Evolutionary conservation across 2,113 vertebrate genomes (phyloP).

Genomic region (Salvelinus namaycush): DNA sequence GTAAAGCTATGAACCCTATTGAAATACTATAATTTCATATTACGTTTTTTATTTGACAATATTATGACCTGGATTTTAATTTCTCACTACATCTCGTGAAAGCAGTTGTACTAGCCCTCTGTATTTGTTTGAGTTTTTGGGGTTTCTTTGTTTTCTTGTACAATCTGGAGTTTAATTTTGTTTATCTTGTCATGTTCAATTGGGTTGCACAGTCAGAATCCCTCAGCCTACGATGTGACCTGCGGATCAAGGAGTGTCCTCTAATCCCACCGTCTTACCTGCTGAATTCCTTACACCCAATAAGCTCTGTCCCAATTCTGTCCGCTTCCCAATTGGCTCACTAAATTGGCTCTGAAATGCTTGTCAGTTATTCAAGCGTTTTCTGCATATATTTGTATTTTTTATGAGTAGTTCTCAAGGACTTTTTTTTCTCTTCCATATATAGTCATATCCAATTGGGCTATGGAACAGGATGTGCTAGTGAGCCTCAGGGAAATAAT

Average conservation of each 20-base stretch:
- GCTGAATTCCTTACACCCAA: conserved; percentile 72
- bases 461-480: conserved; percentile 28
- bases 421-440: conserved; percentile 16
- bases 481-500: conserved; percentile 38
- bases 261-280: conserved; percentile 82
- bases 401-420: conserved; percentile 24
- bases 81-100: conserved; percentile 52
- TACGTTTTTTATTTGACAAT: conserved; percentile 44
- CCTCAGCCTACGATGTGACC: conserved; percentile 60
- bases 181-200: conserved; percentile 65
- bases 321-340: conserved; percentile 52
- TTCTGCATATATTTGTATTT: conserved; percentile 34
- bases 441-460: conserved; percentile 35
- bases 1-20: conserved; percentile 88
- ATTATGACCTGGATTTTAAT: conserved; percentile 53
- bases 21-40: conserved; percentile 70
- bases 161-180: conserved; percentile 70
- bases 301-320: conserved; percentile 61
- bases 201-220: conserved; percentile 51
- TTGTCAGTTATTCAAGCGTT: conserved; percentile 19
- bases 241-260: conserved; percentile 75
- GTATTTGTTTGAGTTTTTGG: conserved; percentile 55
- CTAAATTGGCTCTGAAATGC: conserved; percentile 50
- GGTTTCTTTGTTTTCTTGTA: conserved; percentile 61
- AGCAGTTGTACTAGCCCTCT: conserved; percentile 59